phyloP scores from a whole-genome alignment of 2,888 invertebrate species.

The Stenolophus ochropezus region DNA sequence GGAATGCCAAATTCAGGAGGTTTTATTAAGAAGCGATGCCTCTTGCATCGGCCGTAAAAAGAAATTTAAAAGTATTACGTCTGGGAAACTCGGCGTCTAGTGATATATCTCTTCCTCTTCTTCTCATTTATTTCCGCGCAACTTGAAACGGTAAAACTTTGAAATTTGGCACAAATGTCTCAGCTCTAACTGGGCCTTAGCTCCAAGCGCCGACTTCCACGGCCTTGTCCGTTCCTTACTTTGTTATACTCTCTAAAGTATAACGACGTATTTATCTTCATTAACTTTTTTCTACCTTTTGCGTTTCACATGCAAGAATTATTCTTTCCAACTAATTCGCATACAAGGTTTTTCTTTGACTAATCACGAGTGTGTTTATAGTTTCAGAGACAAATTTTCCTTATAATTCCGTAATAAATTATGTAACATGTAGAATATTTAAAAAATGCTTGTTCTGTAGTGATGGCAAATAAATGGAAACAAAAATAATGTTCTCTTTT shows the following conservation, averaged over 20 bases:
- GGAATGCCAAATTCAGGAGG: slow-evolving; percentile 31
- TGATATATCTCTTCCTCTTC: slow-evolving; percentile 40
- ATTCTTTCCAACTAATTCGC: background rate
- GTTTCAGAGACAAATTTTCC: too few species aligned
- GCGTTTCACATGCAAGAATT: background rate
- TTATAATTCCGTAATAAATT: too few species aligned
- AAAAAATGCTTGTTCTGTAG: too few species aligned
- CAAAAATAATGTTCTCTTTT: too few species aligned
- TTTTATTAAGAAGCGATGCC: slow-evolving; percentile 37
- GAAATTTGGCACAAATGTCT: slow-evolving; percentile 48
- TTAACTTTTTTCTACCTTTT: background rate
- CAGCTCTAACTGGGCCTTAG: slow-evolving; percentile 28
- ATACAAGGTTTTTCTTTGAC: background rate
- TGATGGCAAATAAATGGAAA: too few species aligned
- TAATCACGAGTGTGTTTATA: too few species aligned
- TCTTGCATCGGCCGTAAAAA: slow-evolving; percentile 38
- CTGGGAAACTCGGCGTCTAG: slow-evolving; percentile 38
- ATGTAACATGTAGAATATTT: too few species aligned
- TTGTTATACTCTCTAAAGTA: slow-evolving; percentile 9
- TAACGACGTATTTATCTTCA: slow-evolving; percentile 4
- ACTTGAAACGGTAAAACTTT: slow-evolving; percentile 45
- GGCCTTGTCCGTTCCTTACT: background rate
- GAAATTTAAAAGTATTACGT: slow-evolving; percentile 40
- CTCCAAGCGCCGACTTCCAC: background rate
- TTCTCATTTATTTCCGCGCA: slow-evolving; percentile 46